Conservation (phyloP, 2,113 vertebrate species). For the Brienomyrus longianalis region DNA sequence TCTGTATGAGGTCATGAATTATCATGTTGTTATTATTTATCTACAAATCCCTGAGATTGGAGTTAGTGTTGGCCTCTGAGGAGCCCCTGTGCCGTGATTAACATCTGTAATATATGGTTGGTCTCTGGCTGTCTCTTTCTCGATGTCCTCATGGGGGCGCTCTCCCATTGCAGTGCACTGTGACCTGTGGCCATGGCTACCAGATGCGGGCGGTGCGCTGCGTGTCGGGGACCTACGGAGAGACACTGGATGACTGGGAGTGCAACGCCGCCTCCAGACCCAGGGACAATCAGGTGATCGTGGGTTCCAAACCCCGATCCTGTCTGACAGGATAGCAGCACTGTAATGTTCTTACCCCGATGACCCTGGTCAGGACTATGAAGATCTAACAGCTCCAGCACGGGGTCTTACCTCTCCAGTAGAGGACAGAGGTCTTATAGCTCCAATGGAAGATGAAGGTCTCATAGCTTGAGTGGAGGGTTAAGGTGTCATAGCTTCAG, state of each 20-base stretch:
- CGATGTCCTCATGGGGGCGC: background rate
- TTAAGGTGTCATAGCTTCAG: background rate
- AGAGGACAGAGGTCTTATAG: background rate
- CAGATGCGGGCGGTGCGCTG: slow-evolving; percentile 82
- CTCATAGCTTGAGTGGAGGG: background rate
- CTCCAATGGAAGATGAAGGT: background rate
- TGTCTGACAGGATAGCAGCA: background rate
- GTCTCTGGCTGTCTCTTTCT: background rate
- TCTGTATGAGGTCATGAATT: background rate
- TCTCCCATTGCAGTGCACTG: slow-evolving; percentile 66
- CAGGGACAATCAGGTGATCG: slow-evolving; percentile 73
- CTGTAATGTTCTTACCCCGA: background rate
- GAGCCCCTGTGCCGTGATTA: background rate
- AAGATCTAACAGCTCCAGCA: background rate
- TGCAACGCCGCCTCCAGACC: slow-evolving; percentile 75
- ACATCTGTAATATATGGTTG: background rate
- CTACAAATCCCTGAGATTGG: background rate
- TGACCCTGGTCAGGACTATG: background rate
- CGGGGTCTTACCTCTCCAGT: background rate
- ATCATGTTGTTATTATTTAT: background rate
- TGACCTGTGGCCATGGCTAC: slow-evolving; percentile 79
- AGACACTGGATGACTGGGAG: slow-evolving; percentile 65
- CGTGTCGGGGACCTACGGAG: slow-evolving; percentile 58
- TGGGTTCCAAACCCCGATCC: background rate
- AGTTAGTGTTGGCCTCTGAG: background rate